Percentiles rank a stretch among this genome's conserved stretches.
Conservation (phyloP, 2,113 vertebrate genomes). For the Gopherus flavomarginatus region DNA sequence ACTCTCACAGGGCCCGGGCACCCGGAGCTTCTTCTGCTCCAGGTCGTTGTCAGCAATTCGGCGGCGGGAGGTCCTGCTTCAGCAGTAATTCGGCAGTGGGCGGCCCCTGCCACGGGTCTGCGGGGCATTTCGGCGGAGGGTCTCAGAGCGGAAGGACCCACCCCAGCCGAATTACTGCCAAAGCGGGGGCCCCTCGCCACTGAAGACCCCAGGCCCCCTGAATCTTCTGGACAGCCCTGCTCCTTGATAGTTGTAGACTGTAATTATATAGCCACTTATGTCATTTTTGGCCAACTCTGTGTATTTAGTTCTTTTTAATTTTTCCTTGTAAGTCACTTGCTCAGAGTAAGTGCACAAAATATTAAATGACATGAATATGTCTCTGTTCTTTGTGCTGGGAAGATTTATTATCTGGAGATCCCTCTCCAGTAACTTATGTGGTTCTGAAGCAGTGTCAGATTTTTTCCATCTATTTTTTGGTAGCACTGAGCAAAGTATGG, state of each 20-base stretch:
- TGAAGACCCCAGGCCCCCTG: too few relatives aligned
- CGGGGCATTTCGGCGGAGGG: too few relatives aligned
- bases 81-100: too few relatives aligned
- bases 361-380: rapidly evolving
- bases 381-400: neutral
- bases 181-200: too few relatives aligned
- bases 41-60: too few relatives aligned
- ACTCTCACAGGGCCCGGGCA: too few relatives aligned
- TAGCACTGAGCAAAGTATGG: neutral
- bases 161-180: too few relatives aligned
- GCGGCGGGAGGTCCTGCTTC: too few relatives aligned
- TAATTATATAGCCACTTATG: neutral
- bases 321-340: neutral
- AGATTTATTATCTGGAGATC: neutral
- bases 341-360: neutral
- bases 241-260: neutral
- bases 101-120: too few relatives aligned
- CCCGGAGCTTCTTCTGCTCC: too few relatives aligned
- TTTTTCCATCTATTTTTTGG: neutral
- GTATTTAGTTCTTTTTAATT: neutral
- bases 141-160: too few relatives aligned
- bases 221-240: neutral
- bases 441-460: neutral
- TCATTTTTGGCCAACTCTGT: neutral
- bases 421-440: neutral